phyloP scores from a whole-genome alignment of 2,888 invertebrate species.

The Charanyca ferruginea region DNA sequence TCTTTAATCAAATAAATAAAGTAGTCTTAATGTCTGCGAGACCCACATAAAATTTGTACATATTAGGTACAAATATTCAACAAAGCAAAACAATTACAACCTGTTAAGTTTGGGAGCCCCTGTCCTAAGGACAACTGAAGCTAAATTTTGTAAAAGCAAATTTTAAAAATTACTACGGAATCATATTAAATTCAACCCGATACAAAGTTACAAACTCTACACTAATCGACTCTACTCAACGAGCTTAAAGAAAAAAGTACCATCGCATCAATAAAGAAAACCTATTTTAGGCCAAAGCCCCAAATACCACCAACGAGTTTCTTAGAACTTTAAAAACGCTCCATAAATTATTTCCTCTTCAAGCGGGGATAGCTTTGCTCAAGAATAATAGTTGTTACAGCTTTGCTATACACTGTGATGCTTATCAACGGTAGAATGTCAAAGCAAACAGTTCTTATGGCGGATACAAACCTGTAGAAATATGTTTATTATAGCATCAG shows the following conservation, averaged over 20 bases:
- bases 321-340: slow-evolving; percentile 48
- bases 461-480: not conserved
- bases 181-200: not conserved
- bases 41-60: too few species aligned
- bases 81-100: too few species aligned
- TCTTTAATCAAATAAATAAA: too few species aligned
- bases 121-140: too few species aligned
- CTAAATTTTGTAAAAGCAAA: too few species aligned
- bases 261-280: slow-evolving; percentile 16
- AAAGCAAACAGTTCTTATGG: slow-evolving; percentile 6
- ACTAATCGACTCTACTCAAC: slow-evolving; percentile 5
- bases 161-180: too few species aligned
- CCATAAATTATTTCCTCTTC: slow-evolving; percentile 46
- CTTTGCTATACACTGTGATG: slow-evolving; percentile 37
- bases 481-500: not conserved
- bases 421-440: slow-evolving; percentile 44
- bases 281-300: slow-evolving; percentile 33
- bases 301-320: slow-evolving; percentile 53
- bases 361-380: slow-evolving; percentile 24
- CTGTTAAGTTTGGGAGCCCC: too few species aligned
- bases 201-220: not conserved
- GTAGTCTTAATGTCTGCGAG: too few species aligned
- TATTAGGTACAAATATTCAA: too few species aligned
- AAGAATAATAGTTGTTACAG: not conserved
- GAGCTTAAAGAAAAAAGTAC: slow-evolving; percentile 9